Conservation (phyloP, 1,140 invertebrate species). For the Drosophila teissieri region DNA sequence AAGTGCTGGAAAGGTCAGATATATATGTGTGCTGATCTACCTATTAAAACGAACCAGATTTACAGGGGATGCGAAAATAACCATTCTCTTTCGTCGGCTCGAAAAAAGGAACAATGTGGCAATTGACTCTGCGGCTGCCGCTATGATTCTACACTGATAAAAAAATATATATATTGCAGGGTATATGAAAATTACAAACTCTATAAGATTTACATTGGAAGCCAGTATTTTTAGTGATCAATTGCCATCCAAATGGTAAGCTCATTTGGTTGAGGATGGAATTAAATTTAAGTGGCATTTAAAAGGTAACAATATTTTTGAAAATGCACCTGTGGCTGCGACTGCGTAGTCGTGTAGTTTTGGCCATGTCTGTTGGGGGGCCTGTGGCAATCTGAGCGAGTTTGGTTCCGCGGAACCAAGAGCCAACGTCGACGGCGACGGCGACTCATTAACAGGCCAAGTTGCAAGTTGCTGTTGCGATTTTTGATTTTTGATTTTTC, state of each 20-base stretch:
- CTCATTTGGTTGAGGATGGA: too few species aligned
- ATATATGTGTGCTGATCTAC: background rate
- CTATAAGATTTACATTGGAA: too few species aligned
- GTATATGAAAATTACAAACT: too few species aligned
- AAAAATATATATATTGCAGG: background rate
- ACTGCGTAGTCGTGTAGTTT: background rate
- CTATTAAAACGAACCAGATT: background rate
- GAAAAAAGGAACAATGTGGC: slow-evolving; percentile 49
- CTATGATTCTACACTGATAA: background rate
- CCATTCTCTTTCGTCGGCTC: slow-evolving; percentile 47
- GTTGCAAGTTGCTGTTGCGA: slow-evolving; percentile 44
- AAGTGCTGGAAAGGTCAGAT: background rate
- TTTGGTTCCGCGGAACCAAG: slow-evolving; percentile 73
- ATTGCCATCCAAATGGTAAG: too few species aligned
- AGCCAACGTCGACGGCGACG: slow-evolving; percentile 13
- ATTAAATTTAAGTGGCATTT: background rate
- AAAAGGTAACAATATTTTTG: background rate
- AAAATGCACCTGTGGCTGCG: background rate
- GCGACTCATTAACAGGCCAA: slow-evolving; percentile 47
- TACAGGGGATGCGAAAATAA: slow-evolving; percentile 10
- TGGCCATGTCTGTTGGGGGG: slow-evolving; percentile 16
- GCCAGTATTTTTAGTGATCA: too few species aligned
- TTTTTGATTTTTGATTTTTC: slow-evolving; percentile 62
- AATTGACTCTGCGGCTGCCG: slow-evolving; percentile 25
- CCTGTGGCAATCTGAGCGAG: slow-evolving; percentile 64